Evolutionary conservation across 2,113 vertebrate species (phyloP).

Genomic region (zebrafish (Danio rerio)): DNA sequence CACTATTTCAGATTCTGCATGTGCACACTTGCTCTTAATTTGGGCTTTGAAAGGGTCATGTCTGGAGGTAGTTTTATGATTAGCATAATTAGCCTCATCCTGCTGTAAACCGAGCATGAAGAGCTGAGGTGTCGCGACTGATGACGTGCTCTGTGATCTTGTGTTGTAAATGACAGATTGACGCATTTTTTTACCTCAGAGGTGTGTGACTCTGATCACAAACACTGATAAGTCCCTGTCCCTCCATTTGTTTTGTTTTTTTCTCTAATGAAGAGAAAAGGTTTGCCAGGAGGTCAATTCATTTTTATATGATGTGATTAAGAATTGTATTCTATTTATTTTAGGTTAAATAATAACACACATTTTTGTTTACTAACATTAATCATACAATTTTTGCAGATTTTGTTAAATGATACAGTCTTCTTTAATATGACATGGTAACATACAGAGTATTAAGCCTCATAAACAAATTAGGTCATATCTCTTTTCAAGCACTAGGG

Average conservation of each 20-base stretch:
- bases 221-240: slow-evolving; percentile 14
- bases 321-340: not conserved
- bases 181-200: not conserved
- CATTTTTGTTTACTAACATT: not conserved
- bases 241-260: not conserved
- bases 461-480: not conserved
- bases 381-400: no score
- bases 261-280: not conserved
- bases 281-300: no score
- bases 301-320: not conserved
- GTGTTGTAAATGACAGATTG: slow-evolving; percentile 23
- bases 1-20: not conserved
- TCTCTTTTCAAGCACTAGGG: not conserved
- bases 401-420: not conserved
- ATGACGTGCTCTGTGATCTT: slow-evolving; percentile 15
- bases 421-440: not conserved
- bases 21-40: not conserved
- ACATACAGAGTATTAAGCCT: not conserved
- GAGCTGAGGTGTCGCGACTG: not conserved
- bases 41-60: slow-evolving; percentile 7
- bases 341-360: not conserved
- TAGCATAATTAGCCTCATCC: slow-evolving; percentile 17
- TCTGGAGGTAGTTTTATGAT: slow-evolving; percentile 14
- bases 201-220: slow-evolving; percentile 16
- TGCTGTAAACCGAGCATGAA: slow-evolving; percentile 23